A percentile compares a stretch with the other conserved stretches of the same genome.
phyloP scores from a whole-genome alignment of 2,113 vertebrate genomes.

The Athene cunicularia region DNA sequence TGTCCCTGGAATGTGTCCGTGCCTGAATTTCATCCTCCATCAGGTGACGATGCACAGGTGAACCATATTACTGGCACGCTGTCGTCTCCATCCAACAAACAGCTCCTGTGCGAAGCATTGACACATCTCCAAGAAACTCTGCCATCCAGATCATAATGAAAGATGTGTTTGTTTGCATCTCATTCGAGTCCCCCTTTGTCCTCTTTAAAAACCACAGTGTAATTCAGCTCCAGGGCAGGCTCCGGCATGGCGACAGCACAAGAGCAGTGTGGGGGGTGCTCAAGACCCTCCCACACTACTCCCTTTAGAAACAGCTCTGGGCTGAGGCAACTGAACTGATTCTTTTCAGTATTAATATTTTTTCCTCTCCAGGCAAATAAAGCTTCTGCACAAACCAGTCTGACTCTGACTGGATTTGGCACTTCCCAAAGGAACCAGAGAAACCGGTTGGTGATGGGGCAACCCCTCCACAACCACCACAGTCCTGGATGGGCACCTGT shows the following conservation, averaged over 20 bases:
- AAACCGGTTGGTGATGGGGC: neutral
- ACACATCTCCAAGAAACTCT: neutral
- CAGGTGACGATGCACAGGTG: rapidly evolving
- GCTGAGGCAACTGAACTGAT: neutral
- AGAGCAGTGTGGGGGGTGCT: neutral
- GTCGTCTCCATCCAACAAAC: rapidly evolving
- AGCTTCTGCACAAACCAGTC: conserved; percentile 34
- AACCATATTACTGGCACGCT: rapidly evolving
- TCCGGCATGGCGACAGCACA: neutral
- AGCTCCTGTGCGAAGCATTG: rapidly evolving
- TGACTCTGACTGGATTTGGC: neutral
- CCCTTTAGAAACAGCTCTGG: neutral
- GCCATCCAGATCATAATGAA: neutral
- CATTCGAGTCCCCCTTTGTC: rapidly evolving
- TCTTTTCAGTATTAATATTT: neutral
- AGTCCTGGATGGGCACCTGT: neutral
- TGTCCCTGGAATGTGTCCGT: neutral
- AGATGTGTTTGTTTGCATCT: neutral
- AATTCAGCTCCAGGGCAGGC: neutral
- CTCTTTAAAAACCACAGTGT: neutral
- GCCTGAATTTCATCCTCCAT: neutral
- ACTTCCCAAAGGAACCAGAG: neutral
- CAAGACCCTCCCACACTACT: neutral
- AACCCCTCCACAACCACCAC: neutral
- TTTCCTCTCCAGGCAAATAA: neutral